These are phyloP conservation scores for Gopherus evgoodei DNA, from an alignment of 2,113 vertebrate species.

Conservation along the genomic window DNA sequence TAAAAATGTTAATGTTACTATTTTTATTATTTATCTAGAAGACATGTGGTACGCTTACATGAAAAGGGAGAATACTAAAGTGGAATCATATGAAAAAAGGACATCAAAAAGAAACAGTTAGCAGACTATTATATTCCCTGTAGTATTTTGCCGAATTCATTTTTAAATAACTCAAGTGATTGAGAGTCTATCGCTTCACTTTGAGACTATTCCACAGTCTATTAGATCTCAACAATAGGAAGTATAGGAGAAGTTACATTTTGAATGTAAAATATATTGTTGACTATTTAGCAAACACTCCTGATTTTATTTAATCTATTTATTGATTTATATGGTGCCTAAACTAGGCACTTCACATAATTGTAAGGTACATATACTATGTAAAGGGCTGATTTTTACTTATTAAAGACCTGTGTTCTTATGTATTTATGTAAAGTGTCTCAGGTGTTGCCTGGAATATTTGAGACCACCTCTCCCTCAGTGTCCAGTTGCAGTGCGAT, in stretches of 20 bases:
- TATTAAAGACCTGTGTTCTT: neutral
- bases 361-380: no score
- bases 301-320: neutral
- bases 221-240: neutral
- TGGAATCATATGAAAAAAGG: neutral
- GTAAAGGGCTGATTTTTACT: neutral
- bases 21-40: conserved; percentile 31
- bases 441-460: neutral
- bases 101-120: neutral
- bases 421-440: neutral
- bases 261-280: neutral
- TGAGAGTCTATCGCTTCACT: neutral
- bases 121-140: neutral
- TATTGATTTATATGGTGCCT: neutral
- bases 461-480: neutral
- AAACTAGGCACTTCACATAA: neutral
- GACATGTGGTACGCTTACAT: conserved; percentile 6
- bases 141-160: neutral
- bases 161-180: neutral
- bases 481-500: neutral
- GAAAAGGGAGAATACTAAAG: neutral
- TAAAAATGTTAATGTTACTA: neutral
- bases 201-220: neutral
- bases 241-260: neutral
- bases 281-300: neutral